Percentiles rank a stretch among this genome's conserved stretches.
phyloP scores from a whole-genome alignment of 2,888 invertebrate species.

The Caenorhabditis sp. region DNA sequence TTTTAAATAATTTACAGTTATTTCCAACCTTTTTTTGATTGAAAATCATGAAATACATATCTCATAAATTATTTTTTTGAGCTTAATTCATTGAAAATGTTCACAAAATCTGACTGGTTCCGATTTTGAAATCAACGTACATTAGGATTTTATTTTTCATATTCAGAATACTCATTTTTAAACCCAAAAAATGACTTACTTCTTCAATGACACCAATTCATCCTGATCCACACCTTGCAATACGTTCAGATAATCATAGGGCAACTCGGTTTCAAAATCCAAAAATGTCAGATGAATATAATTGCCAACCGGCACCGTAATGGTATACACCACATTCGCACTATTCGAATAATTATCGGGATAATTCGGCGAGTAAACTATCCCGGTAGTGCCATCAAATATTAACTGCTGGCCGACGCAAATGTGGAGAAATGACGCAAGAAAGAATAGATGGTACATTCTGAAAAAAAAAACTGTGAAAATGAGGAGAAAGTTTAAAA shows the following conservation, averaged over 20 bases:
- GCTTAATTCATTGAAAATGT: too few species aligned
- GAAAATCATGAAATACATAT: too few species aligned
- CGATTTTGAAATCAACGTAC: too few species aligned
- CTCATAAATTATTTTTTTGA: too few species aligned
- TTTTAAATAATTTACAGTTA: too few species aligned
- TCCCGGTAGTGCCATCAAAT: conserved; percentile 9
- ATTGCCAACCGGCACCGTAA: conserved; percentile 38
- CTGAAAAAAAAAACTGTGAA: background rate
- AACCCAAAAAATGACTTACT: conserved; percentile 3
- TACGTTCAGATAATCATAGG: conserved; percentile 37
- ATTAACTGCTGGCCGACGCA: background rate
- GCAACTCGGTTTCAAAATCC: conserved; percentile 43
- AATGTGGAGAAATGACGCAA: background rate
- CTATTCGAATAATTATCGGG: conserved; percentile 41
- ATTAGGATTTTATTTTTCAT: too few species aligned
- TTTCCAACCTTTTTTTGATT: too few species aligned
- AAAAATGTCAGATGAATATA: conserved; percentile 43
- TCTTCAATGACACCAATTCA: conserved; percentile 1
- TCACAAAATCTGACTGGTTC: too few species aligned
- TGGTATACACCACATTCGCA: conserved; percentile 23
- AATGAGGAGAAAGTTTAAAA: background rate
- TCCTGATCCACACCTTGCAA: conserved; percentile 15
- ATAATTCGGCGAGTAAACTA: conserved; percentile 47
- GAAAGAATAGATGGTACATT: background rate
- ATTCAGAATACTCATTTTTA: background rate